Base-by-base conservation (phyloP, 2,797 vertebrate species). In the Bufotes viridis region DNA sequence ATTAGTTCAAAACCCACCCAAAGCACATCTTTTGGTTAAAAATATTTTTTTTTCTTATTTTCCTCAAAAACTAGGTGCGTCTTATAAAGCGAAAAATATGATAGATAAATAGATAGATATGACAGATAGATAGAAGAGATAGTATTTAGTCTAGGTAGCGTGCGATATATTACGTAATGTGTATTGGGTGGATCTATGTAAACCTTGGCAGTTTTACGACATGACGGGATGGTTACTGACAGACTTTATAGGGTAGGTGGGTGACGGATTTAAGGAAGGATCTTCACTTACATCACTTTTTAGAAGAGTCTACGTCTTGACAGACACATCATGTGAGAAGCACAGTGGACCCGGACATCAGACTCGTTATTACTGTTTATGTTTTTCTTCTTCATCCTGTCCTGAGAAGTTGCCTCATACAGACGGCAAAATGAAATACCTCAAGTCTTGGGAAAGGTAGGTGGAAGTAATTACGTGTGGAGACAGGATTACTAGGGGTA, bases 211-310 rank as follows among this genome's bases (percentile, higher is more conserved):
- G 85, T 55, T 87, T 87, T 87, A 86, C 70, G 49, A n/a, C 26
- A 70, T 80, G 85, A 70, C 53, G 18, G 51, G 57, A 67, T 18
- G 26, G 29, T 87, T 87, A 87, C 49, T 80, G 53, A 70, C 60
- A 26, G 29, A 53, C 60, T 87, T 87, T 80, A 87, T 81, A 58
- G 55, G 85, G 78, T 24, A 80, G 51, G 49, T 15, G 58, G 78
- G 24, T 80, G 85, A 81, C 22, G 57, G 61, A 80, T 87, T 87
- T 87, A 87, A 87, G 85, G 84, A 72, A 58, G 85, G 75, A 79
- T 53, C 61, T 34, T 18, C 61, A 42, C 61, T 22, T 24, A 17
- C 67, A 22, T 72, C 51, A 20, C 67, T 81, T 34, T 22, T 81
- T 80, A 87, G 76, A 29, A 34, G 17, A 72, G 76, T n/a, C 63